Base-by-base conservation (phyloP, 2,113 vertebrate genomes). In the Lipophrys pholis region DNA sequence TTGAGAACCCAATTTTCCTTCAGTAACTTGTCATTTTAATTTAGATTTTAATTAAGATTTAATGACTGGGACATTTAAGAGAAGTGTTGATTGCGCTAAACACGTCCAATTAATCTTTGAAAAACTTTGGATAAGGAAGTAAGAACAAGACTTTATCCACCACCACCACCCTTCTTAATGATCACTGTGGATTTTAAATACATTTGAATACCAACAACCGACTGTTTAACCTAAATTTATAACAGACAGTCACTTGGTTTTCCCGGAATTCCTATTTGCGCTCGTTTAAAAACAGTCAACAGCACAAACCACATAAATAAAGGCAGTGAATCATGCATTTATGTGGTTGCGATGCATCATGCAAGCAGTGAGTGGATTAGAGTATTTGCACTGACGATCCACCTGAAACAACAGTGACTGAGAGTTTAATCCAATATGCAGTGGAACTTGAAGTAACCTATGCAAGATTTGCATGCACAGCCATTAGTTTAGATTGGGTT, bases 401-500 rank as follows among this genome's bases (percentile, higher is more conserved):
- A 63, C 71, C 50, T 69, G 15, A 76, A 67, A 51, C 46, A 66
- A 70, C 41, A 74, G 49, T 15, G 35, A 64, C 49, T 50, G 38
- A 63, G 55, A 78, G 38, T 5, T 71, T 43, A 69, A 80, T 83
- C 62, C 51, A 77, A 73, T 73, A 76, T 69, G 60, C 11, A 6
- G 57, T 38, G 35, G 46, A 69, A 81, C 52, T 42, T 62, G 21
- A 15, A 65, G 46, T 53, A 64, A 78, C 64, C 55, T 74, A 56
- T 55, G 54, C 66, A 58, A 9, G 1, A 72, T 84, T 72, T 75
- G 78, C 69, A 84, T 82, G 64, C 65, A 63, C 39, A 60, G 52
- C 75, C 81, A 72, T 77, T 77, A 73, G 52, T 76, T n/a, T 14
- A 58, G 66, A 82, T 67, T 41, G 21, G 51, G 43, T 40, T 53